Conservation (phyloP, 2,113 vertebrate species). For the Brachypteracias leptosomus region DNA sequence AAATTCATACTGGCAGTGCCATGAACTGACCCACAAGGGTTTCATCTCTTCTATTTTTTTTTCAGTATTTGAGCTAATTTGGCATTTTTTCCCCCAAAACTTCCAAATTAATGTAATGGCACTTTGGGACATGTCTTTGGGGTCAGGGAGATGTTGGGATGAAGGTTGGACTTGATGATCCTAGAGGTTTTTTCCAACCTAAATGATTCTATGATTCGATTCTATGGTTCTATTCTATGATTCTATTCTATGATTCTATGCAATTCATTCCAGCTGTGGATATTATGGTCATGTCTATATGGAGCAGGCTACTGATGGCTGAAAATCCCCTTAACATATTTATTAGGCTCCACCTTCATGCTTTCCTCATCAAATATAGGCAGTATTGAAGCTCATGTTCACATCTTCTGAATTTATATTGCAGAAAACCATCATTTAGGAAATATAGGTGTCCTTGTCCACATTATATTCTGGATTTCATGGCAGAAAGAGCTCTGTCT, state of each 20-base stretch:
- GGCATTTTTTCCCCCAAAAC: neutral
- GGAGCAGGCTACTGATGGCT: neutral
- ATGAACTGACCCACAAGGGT: accelerated
- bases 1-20: neutral
- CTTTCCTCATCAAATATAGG: neutral
- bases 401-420: neutral
- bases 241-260: too few species aligned
- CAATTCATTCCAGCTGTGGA: too few species aligned
- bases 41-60: neutral
- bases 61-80: neutral
- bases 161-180: too few species aligned
- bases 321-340: neutral
- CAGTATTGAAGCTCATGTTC: neutral
- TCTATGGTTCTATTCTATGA: too few species aligned
- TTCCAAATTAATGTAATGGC: too few species aligned
- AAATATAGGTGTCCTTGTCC: neutral
- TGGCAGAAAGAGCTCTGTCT: neutral
- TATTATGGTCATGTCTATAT: neutral
- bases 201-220: too few species aligned
- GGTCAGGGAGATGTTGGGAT: too few species aligned
- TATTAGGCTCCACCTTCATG: neutral
- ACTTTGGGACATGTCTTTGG: too few species aligned
- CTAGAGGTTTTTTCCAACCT: too few species aligned
- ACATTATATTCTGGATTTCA: neutral
- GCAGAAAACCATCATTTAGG: neutral